Base-by-base conservation (phyloP, 2,113 vertebrate genomes). In the Hydropotes inermis region DNA sequence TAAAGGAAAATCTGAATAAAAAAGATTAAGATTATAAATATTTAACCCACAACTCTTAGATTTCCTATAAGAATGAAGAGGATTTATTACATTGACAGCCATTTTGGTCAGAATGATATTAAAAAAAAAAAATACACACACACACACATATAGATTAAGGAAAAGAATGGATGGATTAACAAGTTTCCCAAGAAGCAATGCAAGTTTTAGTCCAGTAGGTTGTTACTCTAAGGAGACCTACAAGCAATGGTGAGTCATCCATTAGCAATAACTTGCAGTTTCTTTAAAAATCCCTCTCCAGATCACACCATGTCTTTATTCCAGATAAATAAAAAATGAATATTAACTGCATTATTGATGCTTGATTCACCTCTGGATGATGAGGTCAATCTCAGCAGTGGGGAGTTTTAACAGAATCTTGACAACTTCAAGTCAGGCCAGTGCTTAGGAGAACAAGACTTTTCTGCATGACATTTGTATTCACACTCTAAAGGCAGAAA, bases 241-340 rank as follows among this genome's bases (percentile, higher is more conserved):
- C 1, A 91, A 39, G 12, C 30, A 43, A n/a, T 27, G 47, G n/a
- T 23, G 60, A 95, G 28, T 91, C 61, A 55, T 86, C 39, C 84
- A 43, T 39, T 21, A 58, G 60, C 21, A 89, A 39, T 87, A 70
- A 96, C n/a, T 58, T 67, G 9, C 19, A 74, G 28, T 54, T 91
- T 95, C 70, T 61, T 28, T 70, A 76, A 95, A 96, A 93, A 33
- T 52, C 5, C 55, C 17, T 57, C 45, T 89, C 23, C 36, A 39
- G 27, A 47, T 79, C 8, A 78, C 33, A 93, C 17, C 6, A 93
- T n/a, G 23, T 95, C 58, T 43, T 90, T 61, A 61, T 86, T 89
- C 6, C 36, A 97, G 33, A 84, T 55, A 96, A 96, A 70, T 86
- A 87, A 93, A 92, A 81, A 94, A 89, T 89, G 27, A 96, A 47